Evolutionary conservation across 2,888 invertebrate genomes (phyloP).

Genomic region (Oligia fasciuncula): DNA sequence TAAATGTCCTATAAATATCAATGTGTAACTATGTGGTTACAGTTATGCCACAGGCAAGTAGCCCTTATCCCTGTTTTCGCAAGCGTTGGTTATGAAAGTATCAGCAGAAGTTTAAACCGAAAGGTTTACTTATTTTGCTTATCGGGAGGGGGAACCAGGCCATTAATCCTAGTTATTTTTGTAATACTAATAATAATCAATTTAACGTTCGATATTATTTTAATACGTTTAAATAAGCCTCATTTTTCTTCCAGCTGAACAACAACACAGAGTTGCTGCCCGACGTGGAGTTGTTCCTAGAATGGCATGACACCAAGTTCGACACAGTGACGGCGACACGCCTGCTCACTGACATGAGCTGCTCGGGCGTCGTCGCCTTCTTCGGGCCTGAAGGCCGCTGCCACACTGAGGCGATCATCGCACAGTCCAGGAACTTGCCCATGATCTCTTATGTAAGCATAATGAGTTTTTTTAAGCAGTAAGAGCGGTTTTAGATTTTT

Average conservation of each 20-base stretch:
- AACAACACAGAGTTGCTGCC: conserved; percentile 92
- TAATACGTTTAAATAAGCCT: neutral
- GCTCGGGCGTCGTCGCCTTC: conserved; percentile 96
- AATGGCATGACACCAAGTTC: conserved; percentile 96
- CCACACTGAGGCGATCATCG: conserved; percentile 97
- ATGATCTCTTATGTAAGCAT: conserved; percentile 98
- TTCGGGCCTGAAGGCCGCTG: conserved; percentile 99
- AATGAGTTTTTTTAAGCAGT: neutral
- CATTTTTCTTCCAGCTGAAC: conserved; percentile 91
- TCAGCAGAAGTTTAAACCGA: neutral
- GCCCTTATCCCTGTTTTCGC: conserved; percentile 16
- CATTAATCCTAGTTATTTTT: neutral
- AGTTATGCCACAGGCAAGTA: conserved; percentile 12
- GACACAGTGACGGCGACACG: conserved; percentile 95
- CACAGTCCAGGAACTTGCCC: conserved; percentile 97
- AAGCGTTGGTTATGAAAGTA: neutral
- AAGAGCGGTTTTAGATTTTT: neutral
- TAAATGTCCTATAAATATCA: conserved; percentile 60
- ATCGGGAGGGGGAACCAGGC: neutral
- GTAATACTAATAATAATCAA: neutral
- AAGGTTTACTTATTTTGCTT: neutral
- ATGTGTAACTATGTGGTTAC: conserved; percentile 41
- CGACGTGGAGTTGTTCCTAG: conserved; percentile 92
- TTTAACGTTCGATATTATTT: neutral
- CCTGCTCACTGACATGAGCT: conserved; percentile 97